Evolutionary conservation across 2,797 vertebrate genomes (phyloP).

Genomic region (Sebastes trivittatus): DNA sequence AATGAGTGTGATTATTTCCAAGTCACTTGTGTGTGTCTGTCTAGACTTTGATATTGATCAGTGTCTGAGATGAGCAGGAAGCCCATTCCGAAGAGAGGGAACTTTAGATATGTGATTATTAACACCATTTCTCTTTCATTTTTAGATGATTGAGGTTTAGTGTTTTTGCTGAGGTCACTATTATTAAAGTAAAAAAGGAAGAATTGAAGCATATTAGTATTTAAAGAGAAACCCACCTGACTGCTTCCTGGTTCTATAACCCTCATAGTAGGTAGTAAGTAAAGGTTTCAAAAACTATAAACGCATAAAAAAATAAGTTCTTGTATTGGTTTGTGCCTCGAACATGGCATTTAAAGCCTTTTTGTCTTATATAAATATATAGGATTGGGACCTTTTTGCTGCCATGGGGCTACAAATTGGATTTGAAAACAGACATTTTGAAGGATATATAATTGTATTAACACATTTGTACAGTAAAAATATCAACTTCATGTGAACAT

Average conservation of each 20-base stretch:
- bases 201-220: not conserved
- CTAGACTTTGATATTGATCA: not conserved
- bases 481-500: not conserved
- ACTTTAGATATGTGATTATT: not conserved
- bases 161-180: not conserved
- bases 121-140: not conserved
- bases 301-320: not conserved
- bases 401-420: not conserved
- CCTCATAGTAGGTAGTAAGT: not conserved
- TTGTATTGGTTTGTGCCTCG: not conserved
- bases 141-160: not conserved
- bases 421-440: not conserved
- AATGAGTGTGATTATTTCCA: constrained; percentile 60
- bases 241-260: not conserved
- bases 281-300: not conserved
- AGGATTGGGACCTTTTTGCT: not conserved
- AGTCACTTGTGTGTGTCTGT: not conserved
- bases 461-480: not conserved
- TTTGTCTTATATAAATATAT: not conserved
- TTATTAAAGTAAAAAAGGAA: not conserved
- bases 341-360: not conserved
- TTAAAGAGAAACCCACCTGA: not conserved
- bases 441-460: not conserved
- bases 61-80: not conserved
- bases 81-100: not conserved